Conservation (phyloP, 2,888 invertebrate species). For the Spodoptera picta region DNA sequence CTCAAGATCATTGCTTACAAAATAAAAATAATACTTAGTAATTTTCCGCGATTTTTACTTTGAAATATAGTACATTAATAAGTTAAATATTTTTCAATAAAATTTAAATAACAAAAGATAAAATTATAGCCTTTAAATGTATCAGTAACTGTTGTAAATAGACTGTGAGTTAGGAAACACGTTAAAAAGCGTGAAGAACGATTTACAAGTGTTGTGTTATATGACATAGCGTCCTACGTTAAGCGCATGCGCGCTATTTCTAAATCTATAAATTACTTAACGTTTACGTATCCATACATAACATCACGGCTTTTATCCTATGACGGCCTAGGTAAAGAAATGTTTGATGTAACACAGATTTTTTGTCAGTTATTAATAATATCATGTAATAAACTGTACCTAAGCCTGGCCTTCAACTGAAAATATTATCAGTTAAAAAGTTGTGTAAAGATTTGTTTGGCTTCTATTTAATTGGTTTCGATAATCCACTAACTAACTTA, state of each 20-base stretch:
- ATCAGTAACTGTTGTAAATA: background rate
- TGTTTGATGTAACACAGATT: background rate
- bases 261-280: slow-evolving; percentile 7
- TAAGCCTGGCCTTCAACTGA: too few relatives aligned
- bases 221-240: background rate
- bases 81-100: background rate
- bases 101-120: background rate
- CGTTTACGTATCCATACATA: background rate
- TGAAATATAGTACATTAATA: too few relatives aligned
- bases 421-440: too few relatives aligned
- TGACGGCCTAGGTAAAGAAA: too few relatives aligned
- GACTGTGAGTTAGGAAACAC: background rate
- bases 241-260: slow-evolving; percentile 13
- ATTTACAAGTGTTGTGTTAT: slow-evolving; percentile 10
- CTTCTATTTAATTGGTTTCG: too few relatives aligned
- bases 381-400: too few relatives aligned
- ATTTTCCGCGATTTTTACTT: background rate
- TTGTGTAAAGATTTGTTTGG: too few relatives aligned
- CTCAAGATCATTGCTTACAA: too few relatives aligned
- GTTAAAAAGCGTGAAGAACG: slow-evolving; percentile 4
- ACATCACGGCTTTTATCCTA: too few relatives aligned
- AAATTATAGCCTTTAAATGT: background rate
- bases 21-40: background rate
- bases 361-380: slow-evolving; percentile 13
- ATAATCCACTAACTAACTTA: too few relatives aligned